Conservation (phyloP, 2,888 invertebrate genomes). For the Embidobia sp. region DNA sequence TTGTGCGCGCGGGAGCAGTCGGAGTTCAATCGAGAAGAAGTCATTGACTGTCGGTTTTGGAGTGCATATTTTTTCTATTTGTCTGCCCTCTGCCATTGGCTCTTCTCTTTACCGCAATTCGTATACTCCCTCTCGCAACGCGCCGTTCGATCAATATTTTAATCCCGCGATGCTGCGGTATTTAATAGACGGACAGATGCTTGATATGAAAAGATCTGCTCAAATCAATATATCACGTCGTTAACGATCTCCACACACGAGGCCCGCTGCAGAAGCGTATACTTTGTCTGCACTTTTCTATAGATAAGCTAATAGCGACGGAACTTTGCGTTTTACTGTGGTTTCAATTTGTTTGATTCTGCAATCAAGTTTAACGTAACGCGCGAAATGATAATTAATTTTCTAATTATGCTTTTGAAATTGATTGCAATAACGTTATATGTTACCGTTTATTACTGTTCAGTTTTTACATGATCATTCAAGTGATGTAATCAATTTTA, state of each 20-base stretch:
- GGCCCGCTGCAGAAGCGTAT: slow-evolving; percentile 26
- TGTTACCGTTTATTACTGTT: too few relatives aligned
- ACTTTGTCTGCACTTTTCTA: slow-evolving; percentile 53
- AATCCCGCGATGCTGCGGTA: slow-evolving; percentile 81
- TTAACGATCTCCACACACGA: slow-evolving; percentile 67
- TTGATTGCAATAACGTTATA: background rate
- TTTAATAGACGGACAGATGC: slow-evolving; percentile 76
- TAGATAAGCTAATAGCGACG: slow-evolving; percentile 56
- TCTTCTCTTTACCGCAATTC: slow-evolving; percentile 75
- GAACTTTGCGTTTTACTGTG: slow-evolving; percentile 49
- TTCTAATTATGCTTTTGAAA: background rate
- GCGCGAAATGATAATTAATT: slow-evolving; percentile 34
- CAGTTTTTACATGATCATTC: too few relatives aligned
- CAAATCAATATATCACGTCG: slow-evolving; percentile 69
- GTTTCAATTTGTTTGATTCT: slow-evolving; percentile 43
- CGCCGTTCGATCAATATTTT: slow-evolving; percentile 80
- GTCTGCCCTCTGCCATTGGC: slow-evolving; percentile 68
- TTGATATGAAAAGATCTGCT: slow-evolving; percentile 68
- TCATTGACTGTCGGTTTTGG: slow-evolving; percentile 68
- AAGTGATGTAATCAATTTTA: too few relatives aligned
- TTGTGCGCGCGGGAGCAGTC: slow-evolving; percentile 57
- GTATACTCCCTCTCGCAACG: slow-evolving; percentile 74
- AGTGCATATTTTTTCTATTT: slow-evolving; percentile 64
- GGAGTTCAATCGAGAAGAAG: slow-evolving; percentile 67
- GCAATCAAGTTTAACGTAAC: slow-evolving; percentile 20